These are phyloP conservation scores for Pseudorasbora parva DNA, from an alignment of 2,113 vertebrate genomes.

Conservation along the genomic window DNA sequence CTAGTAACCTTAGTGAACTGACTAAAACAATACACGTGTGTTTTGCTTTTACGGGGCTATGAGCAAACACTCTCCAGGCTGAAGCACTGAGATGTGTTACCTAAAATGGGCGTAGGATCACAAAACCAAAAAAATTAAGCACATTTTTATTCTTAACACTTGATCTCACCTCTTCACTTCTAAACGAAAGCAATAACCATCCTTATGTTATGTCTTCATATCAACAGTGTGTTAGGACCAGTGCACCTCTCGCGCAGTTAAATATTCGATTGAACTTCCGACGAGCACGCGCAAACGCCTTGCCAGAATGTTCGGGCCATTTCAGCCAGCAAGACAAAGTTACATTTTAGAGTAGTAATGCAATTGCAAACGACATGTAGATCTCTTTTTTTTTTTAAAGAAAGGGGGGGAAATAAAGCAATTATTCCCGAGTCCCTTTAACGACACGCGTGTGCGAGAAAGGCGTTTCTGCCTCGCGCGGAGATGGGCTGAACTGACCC, in stretches of 20 bases:
- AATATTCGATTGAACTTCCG: neutral
- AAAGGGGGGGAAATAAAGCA: no score
- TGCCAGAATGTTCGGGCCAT: neutral
- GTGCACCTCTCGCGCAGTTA: neutral
- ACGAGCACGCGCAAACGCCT: neutral
- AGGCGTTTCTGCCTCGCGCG: constrained; percentile 10
- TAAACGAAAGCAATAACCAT: no score
- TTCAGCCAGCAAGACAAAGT: neutral
- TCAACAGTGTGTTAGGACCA: neutral
- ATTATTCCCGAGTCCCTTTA: neutral
- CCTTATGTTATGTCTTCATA: neutral
- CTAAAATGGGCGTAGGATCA: neutral
- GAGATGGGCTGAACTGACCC: neutral
- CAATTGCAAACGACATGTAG: neutral
- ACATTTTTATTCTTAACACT: neutral
- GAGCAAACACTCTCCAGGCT: neutral
- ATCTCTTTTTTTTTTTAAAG: no score
- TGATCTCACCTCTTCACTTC: neutral
- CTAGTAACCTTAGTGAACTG: no score
- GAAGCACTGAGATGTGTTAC: neutral
- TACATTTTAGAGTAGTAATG: neutral
- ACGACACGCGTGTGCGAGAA: neutral
- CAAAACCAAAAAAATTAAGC: neutral
- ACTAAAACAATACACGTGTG: neutral
- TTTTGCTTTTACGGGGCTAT: neutral